Evolutionary conservation across 2,888 invertebrate species (phyloP), one percentile per base, ranked within the genome.

Genomic region (Drosophila koepferae): DNA sequence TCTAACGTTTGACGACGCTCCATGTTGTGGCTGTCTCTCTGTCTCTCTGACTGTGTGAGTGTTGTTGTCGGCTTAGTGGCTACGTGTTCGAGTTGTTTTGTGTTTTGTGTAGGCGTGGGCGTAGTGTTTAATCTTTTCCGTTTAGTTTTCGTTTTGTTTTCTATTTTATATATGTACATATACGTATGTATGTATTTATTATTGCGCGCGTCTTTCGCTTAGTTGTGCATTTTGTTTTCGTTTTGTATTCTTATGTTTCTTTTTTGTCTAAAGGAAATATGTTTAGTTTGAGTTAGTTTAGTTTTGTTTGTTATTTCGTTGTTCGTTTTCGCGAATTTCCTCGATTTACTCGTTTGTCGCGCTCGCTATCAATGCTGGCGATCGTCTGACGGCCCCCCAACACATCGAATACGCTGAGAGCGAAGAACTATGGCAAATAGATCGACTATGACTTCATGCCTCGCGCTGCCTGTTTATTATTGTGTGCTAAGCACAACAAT

Each of bases 1-100:
- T 92, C 92, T 88, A 92, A 79, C 77, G 90, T 74, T 82, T 91
- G 85, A 77, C 91, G 92, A 80, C 89, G 92, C 69, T 89, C 89
- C 89, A 89, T 89, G 63, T 74, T 72, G 65, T 38, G 49, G 56
- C 51, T 64, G 31, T 16, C 23, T 23, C n/a, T 14, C 8, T 73
- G 14, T 40, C 61, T 43, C 16, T 65, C 46, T 70, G 65, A 74
- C 58, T 59, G 40, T 31, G 31, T 43, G 69, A 51, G 31, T 70
- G 60, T 61, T 71, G 54, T 70, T 60, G 61, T 78, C 80, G 80
- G 80, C 83, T 81, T 81, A 78, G 69, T 78, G 71, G 83, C 75
- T 82, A 75, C 67, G 81, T 86, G 81, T 86, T 63, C 67, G 81
- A 82, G 81, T 86, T 63, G 62, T 67, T 79, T 74, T 80, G 56